Base-by-base conservation (phyloP, 2,888 invertebrate species). In the Eugnorisma glareosa region DNA sequence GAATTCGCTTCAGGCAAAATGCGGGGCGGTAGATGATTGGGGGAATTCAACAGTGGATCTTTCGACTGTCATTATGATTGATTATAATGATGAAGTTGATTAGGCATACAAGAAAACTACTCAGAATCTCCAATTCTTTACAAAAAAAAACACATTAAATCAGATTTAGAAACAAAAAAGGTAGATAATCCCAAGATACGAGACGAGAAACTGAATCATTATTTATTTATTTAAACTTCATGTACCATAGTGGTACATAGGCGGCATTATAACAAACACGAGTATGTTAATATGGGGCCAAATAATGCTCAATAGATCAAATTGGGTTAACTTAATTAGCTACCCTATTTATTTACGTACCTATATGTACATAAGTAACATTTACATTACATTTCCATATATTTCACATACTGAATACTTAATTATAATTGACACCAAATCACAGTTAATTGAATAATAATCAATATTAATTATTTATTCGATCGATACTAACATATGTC, bases 401-500 rank as follows among this genome's bases (percentile, higher is more conserved):
- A 66, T 45, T 66, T 35, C 6, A 24, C 45, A 21, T n/a, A 54
- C 18, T 28, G 24, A 18, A 48, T n/a, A 40, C 31, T 40, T 54
- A 57, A 78, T 74, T 64, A 71, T 18, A 68, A 74, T 69, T 54
- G 61, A 72, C 54, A 72, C 61, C 8, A 66, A 82, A 79, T 72
- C n/a, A 75, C 43, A 1, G 15, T 61, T 67, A 64, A 75, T 66
- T 70, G n/a, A 40, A 73, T 1, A 7, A 48, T 64, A 69, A 80
- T 84, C 66, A 76, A 67, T 64, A 77, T 74, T 59, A 28, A 73
- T 51, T 61, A 74, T 51, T 75, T 48, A 73, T n/a, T 13, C 35
- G 24, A n/a, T 13, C 35, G 24, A n/a, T 15, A 40, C 63, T 64
- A 40, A 40, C n/a, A 24, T 40, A 2, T n/a, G 13, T 64, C 15